These are phyloP conservation scores for Alloscopus bannaensis DNA, from an alignment of 2,888 invertebrate species.

Conservation along the genomic window DNA sequence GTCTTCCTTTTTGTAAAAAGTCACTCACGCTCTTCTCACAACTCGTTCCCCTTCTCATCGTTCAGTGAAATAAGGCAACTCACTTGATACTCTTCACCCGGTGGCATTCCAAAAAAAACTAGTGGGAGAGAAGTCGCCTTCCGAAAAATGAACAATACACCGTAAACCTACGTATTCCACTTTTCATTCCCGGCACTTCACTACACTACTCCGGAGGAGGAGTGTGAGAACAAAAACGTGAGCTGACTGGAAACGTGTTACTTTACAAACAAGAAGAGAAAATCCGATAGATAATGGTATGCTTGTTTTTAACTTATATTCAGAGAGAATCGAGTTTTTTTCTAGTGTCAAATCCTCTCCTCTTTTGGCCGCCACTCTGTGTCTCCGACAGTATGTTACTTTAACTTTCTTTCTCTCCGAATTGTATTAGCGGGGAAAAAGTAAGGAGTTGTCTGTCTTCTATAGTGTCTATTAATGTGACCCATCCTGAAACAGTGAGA, in stretches of 20 bases:
- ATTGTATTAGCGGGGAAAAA: constrained; percentile 14
- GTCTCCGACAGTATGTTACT: neutral
- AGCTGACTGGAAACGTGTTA: constrained; percentile 58
- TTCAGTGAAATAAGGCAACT: too few relatives aligned
- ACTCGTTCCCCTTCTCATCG: too few relatives aligned
- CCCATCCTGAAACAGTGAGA: neutral
- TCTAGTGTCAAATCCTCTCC: neutral
- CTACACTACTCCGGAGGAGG: constrained; percentile 18
- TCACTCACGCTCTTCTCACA: too few relatives aligned
- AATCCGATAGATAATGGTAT: constrained; percentile 48
- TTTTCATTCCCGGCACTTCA: constrained; percentile 1
- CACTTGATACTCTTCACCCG: too few relatives aligned
- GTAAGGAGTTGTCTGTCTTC: constrained; percentile 2
- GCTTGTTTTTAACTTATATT: neutral
- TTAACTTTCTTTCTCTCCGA: constrained; percentile 14
- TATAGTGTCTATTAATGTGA: constrained; percentile 10
- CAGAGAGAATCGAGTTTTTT: neutral
- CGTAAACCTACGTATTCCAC: constrained; percentile 32
- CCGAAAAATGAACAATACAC: constrained; percentile 44
- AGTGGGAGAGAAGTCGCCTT: too few relatives aligned
- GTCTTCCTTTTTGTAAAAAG: constrained; percentile 4
- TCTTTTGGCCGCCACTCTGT: neutral
- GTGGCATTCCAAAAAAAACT: too few relatives aligned
- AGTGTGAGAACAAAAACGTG: constrained; percentile 46
- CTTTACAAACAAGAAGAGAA: constrained; percentile 41